Base-by-base conservation (phyloP, 2,888 invertebrate species). In the Tortricodes alternella region DNA sequence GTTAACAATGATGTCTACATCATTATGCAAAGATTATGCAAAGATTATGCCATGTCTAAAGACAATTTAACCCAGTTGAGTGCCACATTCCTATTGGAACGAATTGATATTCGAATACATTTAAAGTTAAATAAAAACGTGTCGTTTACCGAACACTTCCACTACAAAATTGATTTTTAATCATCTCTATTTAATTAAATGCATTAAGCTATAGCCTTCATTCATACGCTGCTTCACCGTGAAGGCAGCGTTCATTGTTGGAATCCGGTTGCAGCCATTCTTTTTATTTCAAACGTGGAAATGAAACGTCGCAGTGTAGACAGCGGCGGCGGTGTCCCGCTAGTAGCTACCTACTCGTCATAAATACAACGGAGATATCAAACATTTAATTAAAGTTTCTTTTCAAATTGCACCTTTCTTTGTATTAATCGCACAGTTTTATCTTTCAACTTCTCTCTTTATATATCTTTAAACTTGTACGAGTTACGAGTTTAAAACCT, bases 301-400 rank as follows among this genome's bases (percentile, higher is more conserved):
- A 76, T 73, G 72, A 69, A 75, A 62, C 62, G 69, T 66, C 66
- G 60, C 60, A 49, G 39, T 56, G 48, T 5, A 44, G 58, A 53
- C 58, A 53, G 37, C 41, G 24, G 44, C 43, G 21, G n/a, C n/a
- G n/a, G n/a, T n/a, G 11, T 15, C 19, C 61, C 64, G 70, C 66
- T 68, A 59, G 57, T 53, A 58, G 58, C 60, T 66, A 65, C 62
- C 60, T 66, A 65, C 62, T 64, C 65, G 65, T 68, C 73, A 71
- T 77, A 78, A 76, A 76, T 74, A 74, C 70, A 65, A 61, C 60
- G 39, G 48, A 66, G 65, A 69, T 65, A 65, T 68, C 68, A 68
- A 70, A 68, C 70, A 71, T 80, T 81, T 85, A 80, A 85, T 85
- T 85, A 83, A 85, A 85, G 76, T 83, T 85, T 80, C 76, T 78